Evolutionary conservation across 1,140 invertebrate species (phyloP).

Genomic region (Eriosoma lanigerum): DNA sequence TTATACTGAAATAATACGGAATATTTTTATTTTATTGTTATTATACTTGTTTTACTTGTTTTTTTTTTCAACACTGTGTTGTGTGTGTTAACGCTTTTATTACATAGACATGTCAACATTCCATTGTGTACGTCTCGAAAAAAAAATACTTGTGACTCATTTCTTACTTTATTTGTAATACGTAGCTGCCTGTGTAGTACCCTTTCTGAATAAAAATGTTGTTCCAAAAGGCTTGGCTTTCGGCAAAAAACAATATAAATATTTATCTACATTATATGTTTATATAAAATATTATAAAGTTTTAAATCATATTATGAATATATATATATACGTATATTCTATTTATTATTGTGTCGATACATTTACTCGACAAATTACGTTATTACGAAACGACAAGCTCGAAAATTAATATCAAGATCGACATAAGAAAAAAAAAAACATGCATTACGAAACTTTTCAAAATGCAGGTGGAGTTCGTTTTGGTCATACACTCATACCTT

Average conservation of each 20-base stretch:
- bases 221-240: slow-evolving; percentile 49
- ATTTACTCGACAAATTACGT: slow-evolving; percentile 4
- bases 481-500: background rate
- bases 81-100: slow-evolving; percentile 53
- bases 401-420: slow-evolving; percentile 24
- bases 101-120: slow-evolving; percentile 49
- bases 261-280: background rate
- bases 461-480: slow-evolving; percentile 51
- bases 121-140: slow-evolving; percentile 51
- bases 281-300: no score
- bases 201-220: slow-evolving; percentile 32
- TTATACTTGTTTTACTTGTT: slow-evolving; percentile 52
- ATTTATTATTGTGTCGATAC: background rate
- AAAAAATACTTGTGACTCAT: slow-evolving; percentile 47
- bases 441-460: slow-evolving; percentile 10
- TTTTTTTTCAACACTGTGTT: slow-evolving; percentile 54
- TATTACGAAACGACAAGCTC: background rate
- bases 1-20: background rate
- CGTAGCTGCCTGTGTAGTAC: slow-evolving; percentile 51
- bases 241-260: slow-evolving; percentile 4
- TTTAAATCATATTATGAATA: no score
- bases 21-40: slow-evolving; percentile 51
- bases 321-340: background rate
- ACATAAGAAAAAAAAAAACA: background rate
- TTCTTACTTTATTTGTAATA: slow-evolving; percentile 51